Evolutionary conservation across 1,140 invertebrate genomes (phyloP).

Genomic region (Acromyrmex echinatior): DNA sequence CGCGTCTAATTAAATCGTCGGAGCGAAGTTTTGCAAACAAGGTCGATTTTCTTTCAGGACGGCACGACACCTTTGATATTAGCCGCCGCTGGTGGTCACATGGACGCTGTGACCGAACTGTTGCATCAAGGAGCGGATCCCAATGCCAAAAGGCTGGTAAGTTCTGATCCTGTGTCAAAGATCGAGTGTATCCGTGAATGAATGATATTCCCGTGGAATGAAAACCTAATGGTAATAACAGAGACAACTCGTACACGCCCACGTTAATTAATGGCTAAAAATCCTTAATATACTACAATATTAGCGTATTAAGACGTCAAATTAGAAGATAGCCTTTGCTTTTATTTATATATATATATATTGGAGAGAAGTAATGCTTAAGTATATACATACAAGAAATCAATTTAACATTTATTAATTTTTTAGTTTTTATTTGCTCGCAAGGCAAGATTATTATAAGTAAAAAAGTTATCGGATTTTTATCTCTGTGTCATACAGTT

Average conservation of each 20-base stretch:
- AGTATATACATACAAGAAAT: background rate
- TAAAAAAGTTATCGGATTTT: slow-evolving; percentile 5
- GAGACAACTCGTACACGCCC: slow-evolving; percentile 35
- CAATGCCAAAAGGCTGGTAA: slow-evolving; percentile 92
- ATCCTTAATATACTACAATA: background rate
- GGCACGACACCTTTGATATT: slow-evolving; percentile 97
- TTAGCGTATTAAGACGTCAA: background rate
- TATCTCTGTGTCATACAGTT: background rate
- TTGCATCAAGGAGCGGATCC: slow-evolving; percentile 96
- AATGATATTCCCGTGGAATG: background rate
- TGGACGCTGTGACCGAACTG: slow-evolving; percentile 94
- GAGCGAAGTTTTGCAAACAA: slow-evolving; percentile 1
- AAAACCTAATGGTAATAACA: background rate
- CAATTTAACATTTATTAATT: background rate
- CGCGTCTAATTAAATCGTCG: slow-evolving; percentile 28
- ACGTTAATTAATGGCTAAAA: background rate
- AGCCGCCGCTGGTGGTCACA: slow-evolving; percentile 95
- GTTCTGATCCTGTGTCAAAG: slow-evolving; percentile 71
- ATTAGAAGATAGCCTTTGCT: background rate
- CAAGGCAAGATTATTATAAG: background rate
- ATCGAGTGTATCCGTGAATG: background rate
- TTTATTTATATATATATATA: background rate
- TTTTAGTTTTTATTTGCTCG: background rate
- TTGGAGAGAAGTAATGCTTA: background rate
- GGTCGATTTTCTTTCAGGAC: slow-evolving; percentile 89